A percentile compares a stretch with the other conserved stretches of the same genome.
Evolutionary conservation across 2,113 vertebrate genomes (phyloP).

Genomic region (Cryptomyrus ogoouensis): DNA sequence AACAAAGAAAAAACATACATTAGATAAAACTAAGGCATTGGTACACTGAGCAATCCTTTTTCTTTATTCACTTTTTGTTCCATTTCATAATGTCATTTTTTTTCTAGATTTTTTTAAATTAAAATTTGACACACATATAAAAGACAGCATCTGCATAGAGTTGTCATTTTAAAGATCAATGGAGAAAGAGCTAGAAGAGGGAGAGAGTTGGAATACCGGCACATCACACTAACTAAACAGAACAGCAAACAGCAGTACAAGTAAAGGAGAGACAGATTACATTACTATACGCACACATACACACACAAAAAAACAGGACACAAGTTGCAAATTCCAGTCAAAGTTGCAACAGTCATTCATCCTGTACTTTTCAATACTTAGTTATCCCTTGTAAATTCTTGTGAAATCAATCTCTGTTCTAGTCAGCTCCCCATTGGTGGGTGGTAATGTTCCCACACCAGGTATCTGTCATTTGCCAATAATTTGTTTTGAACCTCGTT

Average conservation of each 20-base stretch:
- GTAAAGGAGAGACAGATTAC: slow-evolving; percentile 50
- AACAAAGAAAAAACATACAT: slow-evolving; percentile 20
- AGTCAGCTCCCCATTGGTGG: neutral
- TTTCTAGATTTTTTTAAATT: slow-evolving; percentile 59
- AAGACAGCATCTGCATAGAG: slow-evolving; percentile 79
- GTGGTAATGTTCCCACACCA: neutral
- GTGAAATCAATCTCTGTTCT: slow-evolving; percentile 16
- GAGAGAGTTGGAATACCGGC: slow-evolving; percentile 55
- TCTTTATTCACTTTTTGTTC: slow-evolving; percentile 65
- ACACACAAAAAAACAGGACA: slow-evolving; percentile 71
- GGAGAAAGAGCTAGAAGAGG: slow-evolving; percentile 44
- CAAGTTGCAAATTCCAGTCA: slow-evolving; percentile 69
- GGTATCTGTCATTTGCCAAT: neutral
- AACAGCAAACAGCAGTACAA: slow-evolving; percentile 72
- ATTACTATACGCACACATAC: slow-evolving; percentile 72
- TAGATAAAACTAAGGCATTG: slow-evolving; percentile 34
- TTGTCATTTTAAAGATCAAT: slow-evolving; percentile 76
- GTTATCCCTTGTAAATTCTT: neutral
- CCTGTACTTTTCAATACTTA: slow-evolving; percentile 34
- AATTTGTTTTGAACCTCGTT: neutral
- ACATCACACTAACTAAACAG: slow-evolving; percentile 71
- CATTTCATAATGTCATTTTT: slow-evolving; percentile 59
- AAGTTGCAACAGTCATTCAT: slow-evolving; percentile 49
- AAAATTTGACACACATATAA: slow-evolving; percentile 76
- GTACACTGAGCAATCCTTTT: slow-evolving; percentile 72